These are phyloP conservation scores for Branchipolynoe longqiensis DNA, from an alignment of 2,888 invertebrate genomes.

Conservation along the genomic window DNA sequence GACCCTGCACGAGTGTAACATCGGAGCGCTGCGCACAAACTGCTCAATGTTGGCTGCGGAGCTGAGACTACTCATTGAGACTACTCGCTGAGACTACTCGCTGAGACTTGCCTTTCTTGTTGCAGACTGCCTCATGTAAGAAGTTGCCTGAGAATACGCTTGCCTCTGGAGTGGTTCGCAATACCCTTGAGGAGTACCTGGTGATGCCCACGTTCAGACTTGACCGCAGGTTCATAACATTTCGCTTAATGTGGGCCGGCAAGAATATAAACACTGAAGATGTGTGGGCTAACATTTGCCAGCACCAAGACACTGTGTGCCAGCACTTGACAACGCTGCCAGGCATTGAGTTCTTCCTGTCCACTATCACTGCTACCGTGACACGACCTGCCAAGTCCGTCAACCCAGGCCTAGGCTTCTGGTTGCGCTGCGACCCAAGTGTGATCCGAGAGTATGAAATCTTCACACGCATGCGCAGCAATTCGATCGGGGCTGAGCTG, in stretches of 20 bases:
- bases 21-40: too few species aligned
- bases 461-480: conserved; percentile 18
- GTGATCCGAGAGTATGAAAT: background rate
- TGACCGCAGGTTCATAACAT: conserved; percentile 25
- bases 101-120: conserved; percentile 11
- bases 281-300: background rate
- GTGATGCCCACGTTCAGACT: conserved; percentile 16
- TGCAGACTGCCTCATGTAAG: conserved; percentile 32
- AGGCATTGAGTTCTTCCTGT: conserved; percentile 42
- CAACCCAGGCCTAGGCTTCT: conserved; percentile 28
- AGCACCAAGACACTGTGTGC: background rate
- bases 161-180: background rate
- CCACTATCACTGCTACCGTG: conserved; percentile 15
- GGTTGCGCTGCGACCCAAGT: background rate
- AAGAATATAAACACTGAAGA: background rate
- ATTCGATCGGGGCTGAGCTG: conserved; percentile 29
- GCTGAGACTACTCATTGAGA: too few species aligned
- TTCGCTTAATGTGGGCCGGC: conserved; percentile 18
- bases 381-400: background rate
- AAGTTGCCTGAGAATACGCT: conserved; percentile 21
- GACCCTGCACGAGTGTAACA: too few species aligned
- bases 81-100: background rate
- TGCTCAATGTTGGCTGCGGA: too few species aligned
- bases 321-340: background rate
- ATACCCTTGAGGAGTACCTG: background rate